phyloP scores from a whole-genome alignment of 92 coral and sea anemone genomes.

The Epizoanthus ramosus region DNA sequence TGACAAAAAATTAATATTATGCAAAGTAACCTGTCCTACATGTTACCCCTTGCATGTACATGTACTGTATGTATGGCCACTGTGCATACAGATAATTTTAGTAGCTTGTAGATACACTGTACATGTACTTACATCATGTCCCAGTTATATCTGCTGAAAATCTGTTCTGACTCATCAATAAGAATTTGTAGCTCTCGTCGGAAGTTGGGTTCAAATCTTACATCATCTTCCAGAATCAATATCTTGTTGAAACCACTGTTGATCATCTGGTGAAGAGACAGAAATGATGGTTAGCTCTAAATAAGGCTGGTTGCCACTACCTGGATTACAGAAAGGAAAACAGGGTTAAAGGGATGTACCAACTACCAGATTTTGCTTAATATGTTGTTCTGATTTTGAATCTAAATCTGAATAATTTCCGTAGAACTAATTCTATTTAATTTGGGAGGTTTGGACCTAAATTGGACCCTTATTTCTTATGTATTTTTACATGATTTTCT shows the following conservation, averaged over 20 bases:
- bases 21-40: too few species aligned
- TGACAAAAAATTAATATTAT: too few species aligned
- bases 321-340: neutral
- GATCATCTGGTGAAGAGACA: conserved; percentile 71
- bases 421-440: too few species aligned
- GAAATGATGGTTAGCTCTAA: neutral
- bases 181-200: conserved; percentile 70
- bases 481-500: too few species aligned
- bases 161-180: conserved; percentile 67
- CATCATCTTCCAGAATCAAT: conserved; percentile 92
- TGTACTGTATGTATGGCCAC: too few species aligned
- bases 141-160: conserved; percentile 73
- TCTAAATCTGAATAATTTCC: neutral
- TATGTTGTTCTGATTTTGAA: neutral
- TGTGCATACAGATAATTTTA: neutral
- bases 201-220: conserved; percentile 93
- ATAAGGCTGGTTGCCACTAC: neutral
- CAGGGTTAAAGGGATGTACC: neutral
- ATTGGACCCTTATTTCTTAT: too few species aligned
- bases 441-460: too few species aligned
- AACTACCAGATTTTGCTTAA: too few species aligned
- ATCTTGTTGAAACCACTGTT: conserved; percentile 76
- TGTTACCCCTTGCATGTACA: neutral
- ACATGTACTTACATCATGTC: conserved; percentile 87
- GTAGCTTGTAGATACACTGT: neutral